A percentile compares a stretch with the other conserved stretches of the same genome.
phyloP scores from a whole-genome alignment of 2,797 vertebrate genomes.

The Simalia tracyae region DNA sequence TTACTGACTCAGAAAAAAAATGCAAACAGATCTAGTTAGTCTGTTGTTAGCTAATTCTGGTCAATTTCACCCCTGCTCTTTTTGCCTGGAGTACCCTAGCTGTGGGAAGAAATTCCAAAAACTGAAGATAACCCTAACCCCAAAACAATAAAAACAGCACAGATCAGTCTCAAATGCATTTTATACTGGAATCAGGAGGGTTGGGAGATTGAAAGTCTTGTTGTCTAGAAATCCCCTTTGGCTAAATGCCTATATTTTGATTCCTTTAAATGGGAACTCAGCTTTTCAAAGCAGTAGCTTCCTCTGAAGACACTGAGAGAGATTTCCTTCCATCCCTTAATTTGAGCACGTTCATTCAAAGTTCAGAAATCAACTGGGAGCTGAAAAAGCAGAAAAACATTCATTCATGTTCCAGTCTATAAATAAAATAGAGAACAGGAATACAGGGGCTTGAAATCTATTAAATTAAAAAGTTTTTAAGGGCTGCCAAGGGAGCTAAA shows the following conservation, averaged over 20 bases:
- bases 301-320: not conserved
- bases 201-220: not conserved
- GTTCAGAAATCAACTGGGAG: not conserved
- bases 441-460: not conserved
- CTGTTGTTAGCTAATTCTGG: not conserved
- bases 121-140: not conserved
- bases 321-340: not conserved
- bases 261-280: not conserved
- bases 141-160: not conserved
- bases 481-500: not conserved
- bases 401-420: not conserved
- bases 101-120: not conserved
- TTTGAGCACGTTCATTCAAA: not conserved
- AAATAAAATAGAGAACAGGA: not conserved
- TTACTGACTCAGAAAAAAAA: not conserved
- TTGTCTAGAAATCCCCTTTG: not conserved
- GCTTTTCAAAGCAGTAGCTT: not conserved
- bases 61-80: not conserved
- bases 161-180: not conserved
- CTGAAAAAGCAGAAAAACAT: not conserved
- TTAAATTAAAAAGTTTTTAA: not conserved
- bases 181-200: not conserved
- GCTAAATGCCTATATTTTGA: not conserved
- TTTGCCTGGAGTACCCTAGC: not conserved
- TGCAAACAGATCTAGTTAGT: not conserved